These are phyloP conservation scores for Octonoba sinensis DNA, from an alignment of 2,888 invertebrate species.

Conservation along the genomic window DNA sequence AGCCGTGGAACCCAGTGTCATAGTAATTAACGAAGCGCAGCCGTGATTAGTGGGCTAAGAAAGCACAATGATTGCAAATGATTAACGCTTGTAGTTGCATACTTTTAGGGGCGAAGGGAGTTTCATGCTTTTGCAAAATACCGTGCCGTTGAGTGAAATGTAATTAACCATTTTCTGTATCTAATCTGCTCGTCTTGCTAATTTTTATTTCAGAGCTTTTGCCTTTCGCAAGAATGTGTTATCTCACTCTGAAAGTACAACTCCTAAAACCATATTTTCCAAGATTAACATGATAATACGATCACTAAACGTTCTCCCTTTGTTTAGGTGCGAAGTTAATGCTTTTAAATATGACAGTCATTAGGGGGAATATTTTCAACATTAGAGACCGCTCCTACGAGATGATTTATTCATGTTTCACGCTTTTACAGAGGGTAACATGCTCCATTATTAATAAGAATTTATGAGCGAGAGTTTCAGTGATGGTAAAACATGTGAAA, in stretches of 20 bases:
- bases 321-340: too few relatives aligned
- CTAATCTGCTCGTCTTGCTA: slow-evolving; percentile 7
- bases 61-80: slow-evolving; percentile 31
- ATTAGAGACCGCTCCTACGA: too few relatives aligned
- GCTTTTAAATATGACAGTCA: too few relatives aligned
- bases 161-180: slow-evolving; percentile 44
- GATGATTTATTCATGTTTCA: too few relatives aligned
- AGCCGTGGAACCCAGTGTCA: slow-evolving; percentile 37
- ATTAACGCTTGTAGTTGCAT: slow-evolving; percentile 31
- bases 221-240: slow-evolving; percentile 3
- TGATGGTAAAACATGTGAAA: too few relatives aligned
- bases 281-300: background rate
- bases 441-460: too few relatives aligned
- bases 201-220: slow-evolving; percentile 8
- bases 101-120: slow-evolving; percentile 13
- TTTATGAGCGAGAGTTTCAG: too few relatives aligned
- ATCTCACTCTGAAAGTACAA: background rate
- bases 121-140: slow-evolving; percentile 5
- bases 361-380: too few relatives aligned
- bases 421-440: too few relatives aligned
- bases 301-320: background rate
- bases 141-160: slow-evolving; percentile 1
- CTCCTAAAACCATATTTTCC: too few relatives aligned
- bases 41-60: slow-evolving; percentile 42
- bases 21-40: slow-evolving; percentile 39